Evolutionary conservation across 2,113 vertebrate species (phyloP), one percentile per base, ranked within the genome.

Genomic region (Amblyopsis rosae): DNA sequence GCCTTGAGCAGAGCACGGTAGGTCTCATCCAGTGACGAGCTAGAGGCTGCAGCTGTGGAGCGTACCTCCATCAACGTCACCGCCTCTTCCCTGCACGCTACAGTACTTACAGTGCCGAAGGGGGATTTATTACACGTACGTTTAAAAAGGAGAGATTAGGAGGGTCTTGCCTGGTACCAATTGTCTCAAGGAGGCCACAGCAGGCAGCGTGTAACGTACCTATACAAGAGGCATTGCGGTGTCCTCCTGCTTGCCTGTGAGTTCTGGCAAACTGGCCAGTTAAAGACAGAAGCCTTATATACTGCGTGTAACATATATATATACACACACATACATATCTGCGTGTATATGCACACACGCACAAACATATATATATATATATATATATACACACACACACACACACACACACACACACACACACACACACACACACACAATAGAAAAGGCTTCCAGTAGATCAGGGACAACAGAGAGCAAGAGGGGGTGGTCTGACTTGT

Each of bases 201-300:
- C 88, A 82, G 85, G 86, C 81, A 79, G 75, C 19, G 26, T 59
- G 15, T 59, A 33, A 58, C 75, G 35, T 41, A 41, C 35, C 82
- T 82, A 75, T 73, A 62, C 69, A 78, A 85, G 89, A 91, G 90
- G 89, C 88, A 91, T 87, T 82, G 68, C 69, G 88, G 90, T 90
- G 81, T 81, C 89, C 74, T 64, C 75, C 79, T 75, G 73, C 82
- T 17, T 73, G 72, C 78, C 32, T 58, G 65, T 76, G 81, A 86
- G 89, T 82, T 87, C 79, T 72, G 55, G 55, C 55, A 57, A 26
- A 57, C 55, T 12, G 73, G 69, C 79, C 76, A 67, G 75, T 81
- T 78, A 70, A 70, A 84, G 81, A 86, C 70, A 47, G 70, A 76
- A 84, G 88, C 85, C 87, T 84, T 86, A 46, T 72, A 72, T 76